Base-by-base conservation (phyloP, 2,888 invertebrate genomes). In the Bhutanitis thaidina region DNA sequence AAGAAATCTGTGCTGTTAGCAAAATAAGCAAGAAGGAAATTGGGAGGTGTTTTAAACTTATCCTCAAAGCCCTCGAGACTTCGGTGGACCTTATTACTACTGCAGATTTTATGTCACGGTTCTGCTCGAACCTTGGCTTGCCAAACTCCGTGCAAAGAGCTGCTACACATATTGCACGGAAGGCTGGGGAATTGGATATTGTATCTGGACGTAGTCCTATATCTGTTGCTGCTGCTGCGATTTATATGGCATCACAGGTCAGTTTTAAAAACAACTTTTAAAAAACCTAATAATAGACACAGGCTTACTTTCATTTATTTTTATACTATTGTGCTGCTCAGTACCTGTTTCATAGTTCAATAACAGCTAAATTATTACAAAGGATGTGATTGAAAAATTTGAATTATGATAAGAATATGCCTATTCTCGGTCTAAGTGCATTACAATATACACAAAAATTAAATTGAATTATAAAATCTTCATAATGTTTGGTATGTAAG, bases 11-110 rank as follows among this genome's bases (percentile, higher is more conserved):
- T 81, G 99, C 99, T 0, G 98, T 99, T 44, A 98, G 98, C 73
- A 98, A 97, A 90, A 97, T 99, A 52, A 98, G 98, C 69, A 99
- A 99, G 88, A 98, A 99, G 70, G 99, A 99, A 90, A 99, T 99
- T 53, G 99, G 99, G 0, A 90, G 98, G 60, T 99, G 99, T 77
- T 99, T 99, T 83, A 99, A 99, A 73, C 83, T 99, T 36, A 99
- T 99, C 54, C 89, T 99, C 34, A 98, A 98, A 77, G 98, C 97
- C 0, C 87, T 99, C 45, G 98, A 98, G 77, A 99, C 99, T 0
- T 98, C 96, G 29, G 98, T 99, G 7, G 98, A 98, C 74, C 93
- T 98, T 51, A 99, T 99, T 53, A 99, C 98, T 0, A 99, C 98
- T 0, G 98, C 97, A 0, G 99, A 99, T 77, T 99, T 99, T 78